Base-by-base conservation (phyloP, 1,140 invertebrate genomes). In the Chrysomallon squamiferum region DNA sequence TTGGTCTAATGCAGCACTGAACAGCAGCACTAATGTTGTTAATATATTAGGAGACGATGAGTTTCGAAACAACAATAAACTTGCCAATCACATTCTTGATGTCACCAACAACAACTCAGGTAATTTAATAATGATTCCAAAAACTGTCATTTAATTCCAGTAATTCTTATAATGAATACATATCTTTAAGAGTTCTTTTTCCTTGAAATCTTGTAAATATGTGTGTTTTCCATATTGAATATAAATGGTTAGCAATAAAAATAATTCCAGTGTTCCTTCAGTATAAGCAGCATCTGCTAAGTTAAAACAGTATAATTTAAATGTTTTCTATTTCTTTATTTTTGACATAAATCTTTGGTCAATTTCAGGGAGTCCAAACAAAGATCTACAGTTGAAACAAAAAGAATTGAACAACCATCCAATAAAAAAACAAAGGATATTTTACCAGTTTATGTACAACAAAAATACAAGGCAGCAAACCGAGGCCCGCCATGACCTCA, bases 391-490 rank as follows among this genome's bases (percentile, higher is more conserved):
- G 58, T 68, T 15, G 6, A 38, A 38, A 15, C 35, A 7, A 38
- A 38, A 38, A 38, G 35, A 38, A 5, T 5, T 38, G 35, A 38
- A 15, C 35, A 38, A 15, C 35, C 35, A 38, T 7, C 35, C 35
- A 15, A 15, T 38, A 49, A 83, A 81, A 61, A 74, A 76, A 59
- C 62, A 69, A 80, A 91, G 93, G 86, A 93, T 97, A 62, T 93
- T 95, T 65, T 98, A 97, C 87, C 95, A 97, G 85, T 97, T 98
- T 87, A 89, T 96, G 65, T 97, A 96, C 80, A 96, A 96, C 83
- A 96, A 96, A 82, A 96, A 95, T 82, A 94, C 93, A 38, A 88
- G 95, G 32, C 95, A 97, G 82, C 95, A 96, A 85, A 98, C 95
- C 1, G 95, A 97, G 86, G 93, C 95, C 25, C 91, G 93, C 43